Conservation (phyloP, 2,797 vertebrate species). For the Pangasius krempfi region DNA sequence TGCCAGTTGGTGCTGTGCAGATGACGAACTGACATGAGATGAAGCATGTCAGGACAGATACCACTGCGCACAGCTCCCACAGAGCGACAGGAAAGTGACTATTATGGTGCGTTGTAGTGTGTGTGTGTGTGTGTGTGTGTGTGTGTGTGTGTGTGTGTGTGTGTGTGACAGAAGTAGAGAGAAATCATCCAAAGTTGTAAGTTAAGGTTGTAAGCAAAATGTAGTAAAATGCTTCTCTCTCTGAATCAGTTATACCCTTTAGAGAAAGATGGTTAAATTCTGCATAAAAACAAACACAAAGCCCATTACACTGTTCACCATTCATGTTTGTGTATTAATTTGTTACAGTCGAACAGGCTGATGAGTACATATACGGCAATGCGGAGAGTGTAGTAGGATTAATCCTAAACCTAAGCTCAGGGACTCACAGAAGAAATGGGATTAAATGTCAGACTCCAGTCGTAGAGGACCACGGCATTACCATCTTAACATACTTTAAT, state of each 20-base stretch:
- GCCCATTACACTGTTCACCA: neutral
- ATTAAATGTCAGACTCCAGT: neutral
- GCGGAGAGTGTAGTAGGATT: neutral
- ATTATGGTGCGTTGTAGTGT: neutral
- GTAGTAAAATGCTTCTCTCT: neutral
- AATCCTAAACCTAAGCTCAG: conserved; percentile 4
- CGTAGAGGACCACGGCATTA: neutral
- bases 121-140: neutral
- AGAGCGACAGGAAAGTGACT: neutral
- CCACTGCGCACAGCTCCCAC: neutral
- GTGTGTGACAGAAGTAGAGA: neutral
- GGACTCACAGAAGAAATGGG: neutral
- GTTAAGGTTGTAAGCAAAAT: neutral
- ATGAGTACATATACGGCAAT: neutral
- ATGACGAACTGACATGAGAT: conserved; percentile 37
- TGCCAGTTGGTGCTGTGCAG: conserved; percentile 17
- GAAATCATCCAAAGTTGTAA: neutral
- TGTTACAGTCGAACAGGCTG: neutral
- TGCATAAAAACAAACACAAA: neutral
- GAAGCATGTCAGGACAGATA: conserved; percentile 38
- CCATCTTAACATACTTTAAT: neutral
- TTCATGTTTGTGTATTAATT: neutral
- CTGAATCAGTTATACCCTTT: neutral
- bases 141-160: neutral
- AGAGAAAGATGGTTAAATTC: neutral